Evolutionary conservation across 2,888 invertebrate species (phyloP).

Genomic region (Bursaphelenchus okinawaensis): DNA sequence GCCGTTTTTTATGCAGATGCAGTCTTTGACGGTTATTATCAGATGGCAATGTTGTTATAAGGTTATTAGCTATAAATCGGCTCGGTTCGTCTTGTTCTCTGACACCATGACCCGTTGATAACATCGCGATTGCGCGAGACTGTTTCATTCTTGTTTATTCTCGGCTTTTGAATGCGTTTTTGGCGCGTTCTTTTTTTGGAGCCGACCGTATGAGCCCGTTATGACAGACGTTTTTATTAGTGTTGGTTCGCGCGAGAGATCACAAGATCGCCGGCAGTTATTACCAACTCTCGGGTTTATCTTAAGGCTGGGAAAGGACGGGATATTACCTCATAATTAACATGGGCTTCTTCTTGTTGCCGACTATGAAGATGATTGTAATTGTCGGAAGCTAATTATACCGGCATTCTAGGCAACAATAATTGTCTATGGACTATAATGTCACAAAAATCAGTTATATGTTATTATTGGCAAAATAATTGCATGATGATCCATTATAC

Average conservation of each 20-base stretch:
- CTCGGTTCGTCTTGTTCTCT: not conserved
- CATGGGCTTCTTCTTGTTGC: not conserved
- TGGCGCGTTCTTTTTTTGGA: not conserved
- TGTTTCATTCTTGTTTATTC: not conserved
- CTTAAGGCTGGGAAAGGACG: not conserved
- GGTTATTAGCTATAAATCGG: not conserved
- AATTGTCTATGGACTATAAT: no score
- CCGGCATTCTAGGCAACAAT: no score
- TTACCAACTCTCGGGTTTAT: not conserved
- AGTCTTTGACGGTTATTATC: no score
- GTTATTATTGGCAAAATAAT: no score
- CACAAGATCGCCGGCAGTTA: not conserved
- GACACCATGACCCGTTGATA: not conserved
- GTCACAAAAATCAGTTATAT: no score
- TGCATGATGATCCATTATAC: no score
- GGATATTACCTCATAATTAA: not conserved
- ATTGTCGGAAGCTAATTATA: no score
- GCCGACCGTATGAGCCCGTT: not conserved
- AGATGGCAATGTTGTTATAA: no score
- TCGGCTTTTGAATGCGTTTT: not conserved
- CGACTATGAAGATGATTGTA: no score
- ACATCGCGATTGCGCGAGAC: not conserved
- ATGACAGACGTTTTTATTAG: not conserved
- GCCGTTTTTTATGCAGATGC: no score
- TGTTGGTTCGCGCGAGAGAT: not conserved